A percentile compares a stretch with the other conserved stretches of the same genome.
Evolutionary conservation across 2,888 invertebrate species (phyloP).

Genomic region (Salpingus planirostris): DNA sequence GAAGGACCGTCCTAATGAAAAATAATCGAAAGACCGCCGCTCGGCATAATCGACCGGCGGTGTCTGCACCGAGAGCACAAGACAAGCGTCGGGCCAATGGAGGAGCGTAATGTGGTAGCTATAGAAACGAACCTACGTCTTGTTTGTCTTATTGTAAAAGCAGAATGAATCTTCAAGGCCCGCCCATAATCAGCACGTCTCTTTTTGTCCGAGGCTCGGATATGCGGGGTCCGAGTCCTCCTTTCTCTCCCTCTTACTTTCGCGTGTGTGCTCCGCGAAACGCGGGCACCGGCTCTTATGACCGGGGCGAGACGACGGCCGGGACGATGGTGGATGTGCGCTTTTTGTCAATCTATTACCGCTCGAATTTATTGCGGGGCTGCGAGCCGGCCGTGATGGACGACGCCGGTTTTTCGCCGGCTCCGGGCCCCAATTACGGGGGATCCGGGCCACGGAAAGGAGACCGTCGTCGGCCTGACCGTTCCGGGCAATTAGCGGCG

Average conservation of each 20-base stretch:
- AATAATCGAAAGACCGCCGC: too few relatives aligned
- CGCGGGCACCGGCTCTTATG: background rate
- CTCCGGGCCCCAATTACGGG: conserved; percentile 1
- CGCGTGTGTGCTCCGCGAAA: conserved; percentile 15
- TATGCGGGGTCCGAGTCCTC: conserved; percentile 25
- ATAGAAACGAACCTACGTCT: conserved; percentile 41
- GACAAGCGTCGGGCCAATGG: conserved; percentile 37
- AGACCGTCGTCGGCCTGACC: conserved; percentile 6
- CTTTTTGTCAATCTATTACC: conserved; percentile 25
- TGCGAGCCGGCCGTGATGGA: conserved; percentile 1
- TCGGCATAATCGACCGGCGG: conserved; percentile 32
- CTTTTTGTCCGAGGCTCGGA: conserved; percentile 29
- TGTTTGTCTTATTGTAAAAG: conserved; percentile 41
- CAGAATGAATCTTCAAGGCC: conserved; percentile 39
- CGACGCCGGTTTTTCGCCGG: conserved; percentile 1
- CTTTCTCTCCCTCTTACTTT: conserved; percentile 26
- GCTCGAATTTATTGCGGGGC: conserved; percentile 23
- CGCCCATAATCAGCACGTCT: conserved; percentile 41
- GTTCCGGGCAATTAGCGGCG: conserved; percentile 24
- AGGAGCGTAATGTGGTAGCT: conserved; percentile 43
- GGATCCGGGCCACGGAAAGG: too few relatives aligned
- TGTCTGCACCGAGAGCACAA: conserved; percentile 20
- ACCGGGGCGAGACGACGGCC: too few relatives aligned
- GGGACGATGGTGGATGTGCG: conserved; percentile 16
- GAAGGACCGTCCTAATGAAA: too few relatives aligned